phyloP scores from a whole-genome alignment of 2,113 vertebrate genomes.

The Heptranchias perlo region DNA sequence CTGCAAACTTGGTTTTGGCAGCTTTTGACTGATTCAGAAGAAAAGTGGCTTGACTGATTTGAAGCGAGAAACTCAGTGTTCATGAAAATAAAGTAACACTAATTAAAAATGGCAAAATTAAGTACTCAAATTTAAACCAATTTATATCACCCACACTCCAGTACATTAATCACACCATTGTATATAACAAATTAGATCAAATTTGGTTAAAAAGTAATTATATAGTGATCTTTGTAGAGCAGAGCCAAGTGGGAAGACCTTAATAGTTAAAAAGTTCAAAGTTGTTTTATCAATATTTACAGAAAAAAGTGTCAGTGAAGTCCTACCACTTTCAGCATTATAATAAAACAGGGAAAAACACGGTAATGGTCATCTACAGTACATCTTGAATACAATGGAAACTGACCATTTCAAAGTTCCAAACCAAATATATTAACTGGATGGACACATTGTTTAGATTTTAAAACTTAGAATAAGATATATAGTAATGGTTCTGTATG shows the following conservation, averaged over 20 bases:
- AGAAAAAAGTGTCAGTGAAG: background rate
- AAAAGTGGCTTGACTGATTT: background rate
- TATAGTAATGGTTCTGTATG: background rate
- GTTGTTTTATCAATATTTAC: background rate
- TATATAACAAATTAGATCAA: background rate
- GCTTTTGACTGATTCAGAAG: background rate
- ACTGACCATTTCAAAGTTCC: background rate
- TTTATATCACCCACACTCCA: background rate
- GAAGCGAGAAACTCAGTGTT: background rate
- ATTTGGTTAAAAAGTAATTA: background rate
- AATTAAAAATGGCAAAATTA: background rate
- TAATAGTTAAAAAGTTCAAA: background rate
- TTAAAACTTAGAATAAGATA: background rate
- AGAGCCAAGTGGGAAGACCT: background rate
- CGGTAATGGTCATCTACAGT: background rate
- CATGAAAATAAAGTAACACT: background rate
- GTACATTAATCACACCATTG: background rate
- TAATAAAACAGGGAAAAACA: background rate
- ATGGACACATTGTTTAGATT: background rate
- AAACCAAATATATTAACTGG: background rate
- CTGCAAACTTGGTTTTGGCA: background rate
- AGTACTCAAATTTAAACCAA: background rate
- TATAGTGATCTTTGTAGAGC: background rate
- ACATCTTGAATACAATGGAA: background rate
- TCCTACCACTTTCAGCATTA: slow-evolving; percentile 13